Conservation (phyloP, 2,888 invertebrate species). For the Lasioglossum pauxillum region DNA sequence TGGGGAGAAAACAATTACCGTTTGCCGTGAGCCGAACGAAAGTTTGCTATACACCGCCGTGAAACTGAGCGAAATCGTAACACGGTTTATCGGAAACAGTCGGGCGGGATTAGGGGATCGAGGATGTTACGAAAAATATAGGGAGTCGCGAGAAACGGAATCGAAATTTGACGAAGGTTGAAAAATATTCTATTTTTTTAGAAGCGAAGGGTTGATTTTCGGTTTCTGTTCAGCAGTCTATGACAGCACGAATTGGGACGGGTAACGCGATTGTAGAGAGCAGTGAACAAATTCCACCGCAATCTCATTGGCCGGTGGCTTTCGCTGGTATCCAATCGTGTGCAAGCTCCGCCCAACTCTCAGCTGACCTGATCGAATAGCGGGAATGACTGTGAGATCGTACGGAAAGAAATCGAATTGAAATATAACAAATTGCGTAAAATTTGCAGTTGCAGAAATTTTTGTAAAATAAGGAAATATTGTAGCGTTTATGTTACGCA, state of each 20-base stretch:
- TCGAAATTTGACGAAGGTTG: neutral
- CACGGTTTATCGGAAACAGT: neutral
- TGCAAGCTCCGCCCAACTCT: neutral
- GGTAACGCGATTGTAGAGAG: neutral
- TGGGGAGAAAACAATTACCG: constrained; percentile 2
- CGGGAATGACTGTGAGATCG: neutral
- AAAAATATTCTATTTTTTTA: neutral
- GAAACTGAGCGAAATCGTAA: neutral
- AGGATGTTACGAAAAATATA: neutral
- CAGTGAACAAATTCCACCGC: neutral
- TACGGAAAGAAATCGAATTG: neutral
- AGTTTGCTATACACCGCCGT: neutral
- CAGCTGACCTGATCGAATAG: neutral
- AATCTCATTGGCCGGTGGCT: neutral
- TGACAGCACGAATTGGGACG: neutral
- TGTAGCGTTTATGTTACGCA: neutral
- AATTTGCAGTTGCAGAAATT: neutral
- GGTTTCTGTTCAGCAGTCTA: neutral
- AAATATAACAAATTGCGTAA: neutral
- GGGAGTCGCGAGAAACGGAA: neutral
- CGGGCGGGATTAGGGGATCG: neutral
- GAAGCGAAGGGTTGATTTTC: neutral
- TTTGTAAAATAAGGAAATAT: neutral
- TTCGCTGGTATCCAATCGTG: neutral
- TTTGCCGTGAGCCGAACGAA: neutral